Evolutionary conservation across 1,140 invertebrate species (phyloP).

Genomic region (Mya arenaria): DNA sequence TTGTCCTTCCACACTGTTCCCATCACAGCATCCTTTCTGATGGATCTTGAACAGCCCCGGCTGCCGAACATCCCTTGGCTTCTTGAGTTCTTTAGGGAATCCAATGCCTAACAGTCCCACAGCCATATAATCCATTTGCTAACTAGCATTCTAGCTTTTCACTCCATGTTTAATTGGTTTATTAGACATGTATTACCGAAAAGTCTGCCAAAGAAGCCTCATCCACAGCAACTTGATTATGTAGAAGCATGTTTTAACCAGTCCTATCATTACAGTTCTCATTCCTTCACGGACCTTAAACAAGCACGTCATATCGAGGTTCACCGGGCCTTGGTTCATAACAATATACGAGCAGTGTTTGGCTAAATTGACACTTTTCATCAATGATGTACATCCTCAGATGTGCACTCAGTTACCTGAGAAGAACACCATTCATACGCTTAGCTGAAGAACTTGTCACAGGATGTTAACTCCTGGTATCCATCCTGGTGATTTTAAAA

Average conservation of each 20-base stretch:
- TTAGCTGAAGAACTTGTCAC: no score
- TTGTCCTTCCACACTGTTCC: slow-evolving; percentile 5
- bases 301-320: background rate
- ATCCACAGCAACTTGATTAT: slow-evolving; percentile 55
- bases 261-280: background rate
- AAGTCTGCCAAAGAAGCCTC: slow-evolving; percentile 79
- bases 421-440: no score
- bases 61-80: background rate
- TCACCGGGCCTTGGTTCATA: slow-evolving; percentile 12
- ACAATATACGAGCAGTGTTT: no score
- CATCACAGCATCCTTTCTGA: background rate
- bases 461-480: no score
- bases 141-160: slow-evolving; percentile 67
- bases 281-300: background rate
- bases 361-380: no score
- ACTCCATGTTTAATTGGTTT: slow-evolving; percentile 81
- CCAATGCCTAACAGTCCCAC: background rate
- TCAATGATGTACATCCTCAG: no score
- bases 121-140: no score
- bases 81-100: background rate
- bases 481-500: no score
- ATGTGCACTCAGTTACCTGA: no score
- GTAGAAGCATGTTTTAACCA: background rate
- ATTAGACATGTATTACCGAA: slow-evolving; percentile 79
- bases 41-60: background rate